Base-by-base conservation (phyloP, 2,797 vertebrate genomes). In the Hippoglossus hippoglossus region DNA sequence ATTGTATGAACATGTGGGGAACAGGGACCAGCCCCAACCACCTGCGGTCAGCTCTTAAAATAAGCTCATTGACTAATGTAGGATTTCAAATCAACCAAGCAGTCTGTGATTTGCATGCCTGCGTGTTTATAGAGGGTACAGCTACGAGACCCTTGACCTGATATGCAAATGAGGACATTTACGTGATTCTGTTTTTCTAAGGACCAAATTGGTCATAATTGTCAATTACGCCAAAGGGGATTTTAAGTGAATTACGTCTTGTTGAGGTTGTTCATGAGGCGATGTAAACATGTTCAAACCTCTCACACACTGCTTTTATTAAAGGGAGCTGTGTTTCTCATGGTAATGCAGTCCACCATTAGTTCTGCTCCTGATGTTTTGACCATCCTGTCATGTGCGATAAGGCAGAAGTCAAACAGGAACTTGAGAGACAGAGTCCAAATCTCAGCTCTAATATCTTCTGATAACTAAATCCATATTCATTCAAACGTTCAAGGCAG, bases 11-110 rank as follows among this genome's bases (percentile, higher is more conserved):
- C 79, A 89, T 88, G 84, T 91, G 90, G 86, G 81, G 75, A 88
- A 83, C 75, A 82, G 77, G 62, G 81, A 84, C 63, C 64, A 69
- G 80, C 83, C 79, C 79, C 87, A 91, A 90, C 86, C 86, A 87
- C 73, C 81, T 90, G 88, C 21, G 90, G 91, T 91, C 78, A 65
- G 73, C 82, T 81, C 77, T 77, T 87, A 85, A 92, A 92, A 91
- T 89, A 91, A 92, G 86, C 86, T 85, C 84, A 89, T 87, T 88
- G 89, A 91, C 87, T 89, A 92, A 90, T 87, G 85, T 75, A 83
- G 82, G 75, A 87, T 88, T 88, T 90, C 75, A 88, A 66, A 86
- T 89, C 85, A 81, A 73, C 39, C 67, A 36, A 54, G 72, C 44
- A 63, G 71, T 78, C 54, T 0, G 71, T 60, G 65, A 89, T 80